These are phyloP conservation scores for Alligator mississippiensis DNA, from an alignment of 2,113 vertebrate species.

Conservation along the genomic window DNA sequence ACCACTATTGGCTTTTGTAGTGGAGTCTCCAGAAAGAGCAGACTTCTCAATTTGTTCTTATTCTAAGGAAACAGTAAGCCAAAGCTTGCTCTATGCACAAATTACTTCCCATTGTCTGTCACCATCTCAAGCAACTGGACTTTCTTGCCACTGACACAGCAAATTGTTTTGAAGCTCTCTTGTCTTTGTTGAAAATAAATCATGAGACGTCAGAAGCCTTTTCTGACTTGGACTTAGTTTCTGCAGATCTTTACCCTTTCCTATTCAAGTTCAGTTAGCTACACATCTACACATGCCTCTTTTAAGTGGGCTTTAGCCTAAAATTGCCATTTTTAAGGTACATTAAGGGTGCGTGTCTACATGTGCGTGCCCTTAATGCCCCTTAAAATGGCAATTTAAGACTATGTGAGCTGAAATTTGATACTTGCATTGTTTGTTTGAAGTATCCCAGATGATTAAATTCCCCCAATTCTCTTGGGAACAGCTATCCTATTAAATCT, in stretches of 20 bases:
- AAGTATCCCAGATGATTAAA: neutral
- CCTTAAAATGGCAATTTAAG: too few relatives aligned
- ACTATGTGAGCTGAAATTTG: too few relatives aligned
- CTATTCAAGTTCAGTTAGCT: neutral
- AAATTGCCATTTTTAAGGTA: too few relatives aligned
- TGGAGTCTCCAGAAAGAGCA: neutral
- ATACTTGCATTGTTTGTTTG: too few relatives aligned
- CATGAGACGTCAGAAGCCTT: neutral
- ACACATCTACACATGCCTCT: neutral
- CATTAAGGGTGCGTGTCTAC: too few relatives aligned
- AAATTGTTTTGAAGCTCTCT: neutral
- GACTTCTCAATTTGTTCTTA: neutral
- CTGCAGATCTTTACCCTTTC: neutral
- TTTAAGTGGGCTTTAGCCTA: too few relatives aligned
- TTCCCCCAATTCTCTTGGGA: neutral
- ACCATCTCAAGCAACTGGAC: rapidly evolving
- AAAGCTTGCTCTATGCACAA: neutral
- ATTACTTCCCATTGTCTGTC: neutral
- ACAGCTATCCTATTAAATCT: neutral
- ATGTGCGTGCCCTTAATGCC: too few relatives aligned
- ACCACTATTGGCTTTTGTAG: neutral
- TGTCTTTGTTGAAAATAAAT: neutral
- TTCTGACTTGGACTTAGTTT: neutral
- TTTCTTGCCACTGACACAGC: neutral
- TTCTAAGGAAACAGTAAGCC: neutral